These are phyloP conservation scores for Suillia variegata DNA, from an alignment of 2,888 invertebrate species.

Conservation along the genomic window DNA sequence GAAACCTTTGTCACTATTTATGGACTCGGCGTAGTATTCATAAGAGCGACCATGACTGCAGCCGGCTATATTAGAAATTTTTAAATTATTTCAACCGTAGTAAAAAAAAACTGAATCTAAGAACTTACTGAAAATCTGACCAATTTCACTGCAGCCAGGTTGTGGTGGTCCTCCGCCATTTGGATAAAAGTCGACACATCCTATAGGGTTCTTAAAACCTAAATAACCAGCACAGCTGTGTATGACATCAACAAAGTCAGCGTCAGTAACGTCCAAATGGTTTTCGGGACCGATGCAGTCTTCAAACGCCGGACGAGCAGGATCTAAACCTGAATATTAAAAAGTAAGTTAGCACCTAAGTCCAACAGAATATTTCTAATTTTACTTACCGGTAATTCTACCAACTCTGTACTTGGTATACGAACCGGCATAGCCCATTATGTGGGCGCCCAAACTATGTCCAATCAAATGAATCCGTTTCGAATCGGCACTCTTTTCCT, in stretches of 20 bases:
- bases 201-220: conserved; percentile 66
- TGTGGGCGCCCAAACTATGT: conserved; percentile 68
- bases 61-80: conserved; percentile 60
- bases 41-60: conserved; percentile 74
- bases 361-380: conserved; percentile 4
- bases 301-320: conserved; percentile 64
- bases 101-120: too few species aligned
- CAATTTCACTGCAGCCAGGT: conserved; percentile 69
- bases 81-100: neutral
- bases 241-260: conserved; percentile 75
- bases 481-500: conserved; percentile 53
- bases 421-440: conserved; percentile 66
- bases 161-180: conserved; percentile 72
- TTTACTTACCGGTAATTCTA: conserved; percentile 66
- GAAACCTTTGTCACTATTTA: conserved; percentile 65
- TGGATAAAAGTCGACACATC: conserved; percentile 77
- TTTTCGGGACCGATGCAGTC: conserved; percentile 59
- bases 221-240: conserved; percentile 73
- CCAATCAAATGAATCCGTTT: conserved; percentile 57
- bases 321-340: conserved; percentile 69
- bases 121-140: conserved; percentile 57
- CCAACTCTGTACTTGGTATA: conserved; percentile 62
- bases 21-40: conserved; percentile 70
- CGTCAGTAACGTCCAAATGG: conserved; percentile 69
- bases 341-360: neutral